Base-by-base conservation (phyloP, 2,888 invertebrate species). In the Brenthis hecate region DNA sequence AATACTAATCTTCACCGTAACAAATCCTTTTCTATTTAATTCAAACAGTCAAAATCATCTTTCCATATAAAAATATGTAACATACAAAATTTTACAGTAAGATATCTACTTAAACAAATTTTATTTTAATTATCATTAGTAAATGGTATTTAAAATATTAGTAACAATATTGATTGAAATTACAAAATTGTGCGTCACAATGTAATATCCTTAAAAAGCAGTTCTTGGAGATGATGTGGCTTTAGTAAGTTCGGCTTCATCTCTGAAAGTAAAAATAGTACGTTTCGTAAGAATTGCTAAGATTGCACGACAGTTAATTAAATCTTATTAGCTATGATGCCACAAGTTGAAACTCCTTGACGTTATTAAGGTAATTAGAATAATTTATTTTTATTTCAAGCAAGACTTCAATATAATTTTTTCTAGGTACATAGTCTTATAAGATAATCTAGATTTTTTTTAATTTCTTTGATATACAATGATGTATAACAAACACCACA, bases 161-260 rank as follows among this genome's bases (percentile, higher is more conserved):
- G 36, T 68, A 72, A 74, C 72, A 70, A 71, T 70, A 56, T 66
- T 72, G 68, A 56, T 68, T 70, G 69, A 58, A 65, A 56, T 71
- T 69, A 66, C 70, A 58, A 71, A 74, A 73, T 56, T 88, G 82
- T 88, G 84, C 88, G 91, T 92, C 92, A 91, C 89, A 92, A 91
- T 77, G 84, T 79, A 78, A 80, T 80, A 76, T 84, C 82, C 83
- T 88, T 89, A 85, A 83, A 83, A 77, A 81, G 80, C 79, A 78
- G 85, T 84, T 85, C 82, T 81, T 82, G 82, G 77, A 85, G 82
- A 79, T 83, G 82, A 79, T 80, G 83, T 75, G 78, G 80, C 78
- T 77, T 83, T 72, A 79, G 74, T 81, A 83, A 79, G 79, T 86
- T 89, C 79, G 86, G 86, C 87, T 90, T 90, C 90, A 91, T 92